These are phyloP conservation scores for Vollenhovia emeryi DNA, from an alignment of 1,140 invertebrate genomes.

Conservation along the genomic window DNA sequence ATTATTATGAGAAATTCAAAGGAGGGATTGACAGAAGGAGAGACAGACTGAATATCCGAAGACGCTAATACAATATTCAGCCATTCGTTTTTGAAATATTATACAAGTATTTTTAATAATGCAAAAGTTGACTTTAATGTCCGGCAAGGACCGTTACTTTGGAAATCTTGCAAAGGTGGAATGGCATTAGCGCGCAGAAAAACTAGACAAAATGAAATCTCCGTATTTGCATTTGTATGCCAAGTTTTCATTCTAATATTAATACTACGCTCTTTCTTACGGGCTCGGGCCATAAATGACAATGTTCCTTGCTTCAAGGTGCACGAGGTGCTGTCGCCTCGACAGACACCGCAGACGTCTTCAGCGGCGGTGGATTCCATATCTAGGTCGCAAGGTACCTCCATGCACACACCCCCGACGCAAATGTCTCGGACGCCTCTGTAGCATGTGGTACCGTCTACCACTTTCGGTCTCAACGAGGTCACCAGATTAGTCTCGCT, in stretches of 20 bases:
- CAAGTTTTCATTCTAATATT: background rate
- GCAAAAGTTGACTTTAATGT: background rate
- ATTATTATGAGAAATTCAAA: conserved; percentile 17
- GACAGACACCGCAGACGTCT: conserved; percentile 88
- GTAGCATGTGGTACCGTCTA: conserved; percentile 85
- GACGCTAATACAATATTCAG: background rate
- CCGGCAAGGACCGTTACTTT: background rate
- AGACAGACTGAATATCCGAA: background rate
- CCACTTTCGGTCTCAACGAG: conserved; percentile 75
- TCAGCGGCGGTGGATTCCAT: conserved; percentile 87
- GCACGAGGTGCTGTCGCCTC: conserved; percentile 87
- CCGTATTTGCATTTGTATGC: background rate
- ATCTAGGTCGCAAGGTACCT: conserved; percentile 87
- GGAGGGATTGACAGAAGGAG: background rate
- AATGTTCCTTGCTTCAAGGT: conserved; percentile 69
- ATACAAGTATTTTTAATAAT: conserved; percentile 1
- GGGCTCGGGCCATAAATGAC: conserved; percentile 52
- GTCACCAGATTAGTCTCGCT: conserved; percentile 83
- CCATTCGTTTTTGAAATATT: background rate
- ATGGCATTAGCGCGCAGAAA: background rate
- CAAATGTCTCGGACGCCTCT: conserved; percentile 85
- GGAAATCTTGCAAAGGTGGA: background rate
- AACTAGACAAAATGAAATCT: background rate
- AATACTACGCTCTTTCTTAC: conserved; percentile 43
- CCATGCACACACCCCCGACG: conserved; percentile 84